These are phyloP conservation scores for Drosophila barbarae DNA, from an alignment of 2,888 invertebrate genomes.

Conservation along the genomic window DNA sequence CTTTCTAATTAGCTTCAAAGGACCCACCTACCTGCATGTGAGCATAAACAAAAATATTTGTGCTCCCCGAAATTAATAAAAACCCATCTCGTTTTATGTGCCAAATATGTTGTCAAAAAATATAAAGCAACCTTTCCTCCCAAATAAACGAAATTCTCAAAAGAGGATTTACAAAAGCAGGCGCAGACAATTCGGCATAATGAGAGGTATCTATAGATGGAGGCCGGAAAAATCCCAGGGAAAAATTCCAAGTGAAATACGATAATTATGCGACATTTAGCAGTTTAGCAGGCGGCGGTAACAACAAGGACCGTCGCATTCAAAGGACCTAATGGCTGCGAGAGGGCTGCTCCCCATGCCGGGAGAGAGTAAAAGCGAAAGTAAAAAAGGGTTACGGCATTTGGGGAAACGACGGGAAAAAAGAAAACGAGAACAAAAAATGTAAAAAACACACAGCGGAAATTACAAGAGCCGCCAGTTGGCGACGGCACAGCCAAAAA, in stretches of 20 bases:
- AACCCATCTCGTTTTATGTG: conserved; percentile 65
- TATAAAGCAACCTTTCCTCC: not conserved
- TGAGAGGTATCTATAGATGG: conserved; percentile 48
- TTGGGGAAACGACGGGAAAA: conserved; percentile 17
- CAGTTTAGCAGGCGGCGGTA: conserved; percentile 67
- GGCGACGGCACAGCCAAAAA: conserved; percentile 43
- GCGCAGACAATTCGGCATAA: conserved; percentile 61
- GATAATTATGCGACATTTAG: conserved; percentile 74
- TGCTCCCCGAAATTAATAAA: conserved; percentile 66
- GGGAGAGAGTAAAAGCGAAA: conserved; percentile 22
- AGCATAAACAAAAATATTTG: conserved; percentile 26
- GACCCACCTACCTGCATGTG: conserved; percentile 6
- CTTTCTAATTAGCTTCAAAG: conserved; percentile 38
- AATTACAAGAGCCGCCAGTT: conserved; percentile 71
- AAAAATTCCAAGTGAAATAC: conserved; percentile 63
- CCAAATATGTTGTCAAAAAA: conserved; percentile 46
- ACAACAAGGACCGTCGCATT: conserved; percentile 43
- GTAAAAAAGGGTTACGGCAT: conserved; percentile 37
- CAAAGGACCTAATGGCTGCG: conserved; percentile 61
- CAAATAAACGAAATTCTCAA: conserved; percentile 16
- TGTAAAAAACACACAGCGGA: conserved; percentile 53
- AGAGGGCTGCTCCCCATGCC: conserved; percentile 40
- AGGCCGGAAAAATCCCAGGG: conserved; percentile 12
- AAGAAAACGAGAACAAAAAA: conserved; percentile 15
- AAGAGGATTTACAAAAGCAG: conserved; percentile 23